A percentile compares a stretch with the other conserved stretches of the same genome.
phyloP scores from a whole-genome alignment of 1,140 invertebrate genomes.

The Homalodisca vitripennis region DNA sequence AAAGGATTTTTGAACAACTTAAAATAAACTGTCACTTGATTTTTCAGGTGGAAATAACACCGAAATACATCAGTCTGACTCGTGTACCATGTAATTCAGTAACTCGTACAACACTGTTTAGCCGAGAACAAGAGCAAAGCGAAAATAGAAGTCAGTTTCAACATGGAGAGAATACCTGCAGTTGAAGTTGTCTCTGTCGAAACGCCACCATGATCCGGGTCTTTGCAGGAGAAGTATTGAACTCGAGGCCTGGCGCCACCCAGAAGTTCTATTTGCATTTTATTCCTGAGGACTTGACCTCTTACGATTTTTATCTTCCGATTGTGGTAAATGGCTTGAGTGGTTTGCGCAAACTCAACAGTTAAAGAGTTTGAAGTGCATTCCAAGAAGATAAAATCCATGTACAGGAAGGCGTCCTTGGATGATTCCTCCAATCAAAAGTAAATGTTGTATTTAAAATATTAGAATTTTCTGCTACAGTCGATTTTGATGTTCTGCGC shows the following conservation, averaged over 20 bases:
- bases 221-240: background rate
- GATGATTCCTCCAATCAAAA: too few relatives aligned
- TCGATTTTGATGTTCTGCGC: too few relatives aligned
- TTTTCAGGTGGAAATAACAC: slow-evolving; percentile 28
- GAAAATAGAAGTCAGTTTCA: background rate
- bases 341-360: background rate
- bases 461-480: too few relatives aligned
- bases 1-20: too few relatives aligned
- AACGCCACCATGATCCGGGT: slow-evolving; percentile 14
- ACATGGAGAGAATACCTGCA: slow-evolving; percentile 27
- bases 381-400: background rate
- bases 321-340: slow-evolving; percentile 24
- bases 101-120: background rate
- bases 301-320: slow-evolving; percentile 33
- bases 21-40: too few relatives aligned
- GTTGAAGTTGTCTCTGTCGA: slow-evolving; percentile 26
- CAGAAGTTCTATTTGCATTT: slow-evolving; percentile 35
- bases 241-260: background rate
- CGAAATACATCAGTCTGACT: slow-evolving; percentile 3
- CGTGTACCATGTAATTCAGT: slow-evolving; percentile 8
- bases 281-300: slow-evolving; percentile 29
- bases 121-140: slow-evolving; percentile 18
- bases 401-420: background rate
- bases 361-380: background rate
- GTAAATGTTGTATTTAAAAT: too few relatives aligned